A percentile compares a stretch with the other conserved stretches of the same genome.
Conservation (phyloP, 2,113 vertebrate genomes). For the Galemys pyrenaicus region DNA sequence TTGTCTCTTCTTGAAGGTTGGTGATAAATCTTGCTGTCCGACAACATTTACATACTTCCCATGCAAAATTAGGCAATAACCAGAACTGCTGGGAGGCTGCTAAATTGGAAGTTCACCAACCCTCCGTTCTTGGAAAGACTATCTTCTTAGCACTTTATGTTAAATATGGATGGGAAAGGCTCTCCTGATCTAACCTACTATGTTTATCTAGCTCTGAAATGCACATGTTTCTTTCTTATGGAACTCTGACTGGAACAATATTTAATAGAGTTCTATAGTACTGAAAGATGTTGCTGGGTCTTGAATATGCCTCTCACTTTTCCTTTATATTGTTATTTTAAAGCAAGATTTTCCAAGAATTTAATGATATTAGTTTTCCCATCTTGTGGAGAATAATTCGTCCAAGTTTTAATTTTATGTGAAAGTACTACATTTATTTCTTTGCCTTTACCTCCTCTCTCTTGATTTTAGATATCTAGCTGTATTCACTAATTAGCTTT, state of each 20-base stretch:
- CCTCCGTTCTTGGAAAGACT: constrained; percentile 72
- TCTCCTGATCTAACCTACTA: constrained; percentile 62
- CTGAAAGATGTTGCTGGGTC: neutral
- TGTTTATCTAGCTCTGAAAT: constrained; percentile 60
- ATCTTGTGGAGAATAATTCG: neutral
- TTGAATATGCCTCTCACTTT: neutral
- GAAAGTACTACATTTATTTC: neutral
- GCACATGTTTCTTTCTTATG: constrained; percentile 16
- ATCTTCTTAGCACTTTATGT: constrained; percentile 64
- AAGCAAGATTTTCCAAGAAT: constrained; percentile 11
- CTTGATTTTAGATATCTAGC: constrained; percentile 10
- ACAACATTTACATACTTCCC: neutral
- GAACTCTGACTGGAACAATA: neutral
- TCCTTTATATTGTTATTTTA: neutral
- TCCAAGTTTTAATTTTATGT: constrained; percentile 37
- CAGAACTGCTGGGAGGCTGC: constrained; percentile 45
- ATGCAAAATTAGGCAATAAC: constrained; percentile 4
- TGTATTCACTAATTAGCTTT: neutral
- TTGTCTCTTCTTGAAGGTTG: neutral
- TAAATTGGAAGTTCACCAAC: constrained; percentile 69
- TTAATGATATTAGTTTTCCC: constrained; percentile 23
- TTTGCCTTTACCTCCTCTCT: neutral
- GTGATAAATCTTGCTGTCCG: neutral
- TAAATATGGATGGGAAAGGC: constrained; percentile 58
- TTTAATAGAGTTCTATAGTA: neutral